These are phyloP conservation scores for Tinamus major DNA, from an alignment of 2,797 vertebrate genomes.

Conservation along the genomic window DNA sequence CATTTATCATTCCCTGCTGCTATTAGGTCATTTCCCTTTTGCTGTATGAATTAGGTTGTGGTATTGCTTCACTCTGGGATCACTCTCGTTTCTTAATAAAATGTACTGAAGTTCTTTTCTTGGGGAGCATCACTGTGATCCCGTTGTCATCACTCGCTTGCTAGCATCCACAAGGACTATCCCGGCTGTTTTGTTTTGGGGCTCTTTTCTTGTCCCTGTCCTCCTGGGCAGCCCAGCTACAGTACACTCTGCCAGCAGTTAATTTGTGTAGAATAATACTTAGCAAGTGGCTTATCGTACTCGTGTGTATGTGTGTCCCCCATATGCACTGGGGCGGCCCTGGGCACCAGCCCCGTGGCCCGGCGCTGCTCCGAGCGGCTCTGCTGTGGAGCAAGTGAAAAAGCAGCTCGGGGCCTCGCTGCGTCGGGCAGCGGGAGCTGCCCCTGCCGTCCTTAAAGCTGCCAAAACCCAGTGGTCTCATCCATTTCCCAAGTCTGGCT, in stretches of 20 bases:
- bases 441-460: background rate
- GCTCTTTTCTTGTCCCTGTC: slow-evolving; percentile 22
- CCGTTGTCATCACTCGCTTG: slow-evolving; percentile 27
- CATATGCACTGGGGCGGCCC: background rate
- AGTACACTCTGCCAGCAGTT: slow-evolving; percentile 25
- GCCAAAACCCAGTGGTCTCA: background rate
- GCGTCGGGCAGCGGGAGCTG: accelerated
- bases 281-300: slow-evolving; percentile 34
- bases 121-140: slow-evolving; percentile 35
- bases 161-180: slow-evolving; percentile 45
- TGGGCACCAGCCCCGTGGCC: too few relatives aligned
- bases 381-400: background rate
- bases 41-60: slow-evolving; percentile 65
- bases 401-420: background rate
- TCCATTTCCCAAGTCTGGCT: background rate
- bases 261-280: slow-evolving; percentile 47
- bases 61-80: slow-evolving; percentile 66
- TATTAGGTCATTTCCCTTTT: slow-evolving; percentile 74
- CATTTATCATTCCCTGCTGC: slow-evolving; percentile 51
- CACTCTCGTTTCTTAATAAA: slow-evolving; percentile 59
- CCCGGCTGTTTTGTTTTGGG: slow-evolving; percentile 33
- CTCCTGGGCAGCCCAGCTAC: slow-evolving; percentile 1
- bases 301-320: background rate
- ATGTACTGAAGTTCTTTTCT: slow-evolving; percentile 59
- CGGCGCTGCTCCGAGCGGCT: background rate